Evolutionary conservation across 2,113 vertebrate genomes (phyloP).

Genomic region (Drymodes brunneopygia): DNA sequence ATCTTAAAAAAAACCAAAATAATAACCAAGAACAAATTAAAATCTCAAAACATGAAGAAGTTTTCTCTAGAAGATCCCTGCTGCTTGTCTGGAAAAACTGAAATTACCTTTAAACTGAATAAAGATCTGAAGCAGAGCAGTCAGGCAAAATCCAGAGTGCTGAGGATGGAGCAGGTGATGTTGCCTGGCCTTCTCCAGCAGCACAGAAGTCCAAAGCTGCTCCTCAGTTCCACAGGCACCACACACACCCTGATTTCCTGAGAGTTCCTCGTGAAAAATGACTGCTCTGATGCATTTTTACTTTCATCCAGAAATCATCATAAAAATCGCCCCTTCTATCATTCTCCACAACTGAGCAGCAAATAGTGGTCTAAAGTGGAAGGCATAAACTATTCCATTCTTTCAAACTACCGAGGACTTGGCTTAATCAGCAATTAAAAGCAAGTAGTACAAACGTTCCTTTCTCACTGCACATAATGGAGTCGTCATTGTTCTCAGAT

Average conservation of each 20-base stretch:
- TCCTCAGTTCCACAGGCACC: background rate
- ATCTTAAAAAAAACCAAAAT: background rate
- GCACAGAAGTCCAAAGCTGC: background rate
- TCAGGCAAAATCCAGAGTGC: background rate
- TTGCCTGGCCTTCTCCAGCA: background rate
- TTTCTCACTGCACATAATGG: constrained; percentile 33
- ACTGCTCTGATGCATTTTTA: background rate
- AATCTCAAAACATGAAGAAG: background rate
- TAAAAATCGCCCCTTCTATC: background rate
- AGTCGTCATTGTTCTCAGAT: background rate
- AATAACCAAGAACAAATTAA: background rate
- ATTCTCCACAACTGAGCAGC: background rate
- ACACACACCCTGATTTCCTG: background rate
- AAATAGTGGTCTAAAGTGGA: background rate
- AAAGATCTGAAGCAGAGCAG: background rate
- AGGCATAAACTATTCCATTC: background rate
- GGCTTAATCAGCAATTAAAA: constrained; percentile 52
- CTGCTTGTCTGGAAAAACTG: background rate
- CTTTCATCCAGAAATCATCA: background rate
- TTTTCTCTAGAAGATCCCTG: background rate
- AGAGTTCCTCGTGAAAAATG: background rate
- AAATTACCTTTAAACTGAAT: background rate
- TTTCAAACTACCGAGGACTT: background rate
- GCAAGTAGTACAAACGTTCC: constrained; percentile 30
- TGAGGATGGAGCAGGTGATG: background rate